phyloP scores from a whole-genome alignment of 2,797 vertebrate genomes.

The Poecilia velifera region DNA sequence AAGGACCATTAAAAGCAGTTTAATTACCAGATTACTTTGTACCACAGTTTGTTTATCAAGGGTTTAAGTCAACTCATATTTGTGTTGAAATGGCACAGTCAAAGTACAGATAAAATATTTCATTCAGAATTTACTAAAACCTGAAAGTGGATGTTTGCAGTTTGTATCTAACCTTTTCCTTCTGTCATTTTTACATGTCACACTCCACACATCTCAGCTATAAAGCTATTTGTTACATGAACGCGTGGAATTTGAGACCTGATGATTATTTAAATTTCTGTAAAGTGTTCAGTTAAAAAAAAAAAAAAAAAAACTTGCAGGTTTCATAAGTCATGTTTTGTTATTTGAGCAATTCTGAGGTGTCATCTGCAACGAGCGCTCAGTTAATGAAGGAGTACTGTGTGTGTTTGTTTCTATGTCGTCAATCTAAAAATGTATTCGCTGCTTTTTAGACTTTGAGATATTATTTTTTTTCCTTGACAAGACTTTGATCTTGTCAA shows the following conservation, averaged over 20 bases:
- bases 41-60: neutral
- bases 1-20: neutral
- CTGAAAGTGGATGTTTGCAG: neutral
- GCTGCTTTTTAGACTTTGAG: slow-evolving; percentile 29
- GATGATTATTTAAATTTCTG: slow-evolving; percentile 38
- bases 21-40: neutral
- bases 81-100: neutral
- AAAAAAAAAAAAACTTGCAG: slow-evolving; percentile 26
- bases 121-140: neutral
- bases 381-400: slow-evolving; percentile 38
- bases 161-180: neutral
- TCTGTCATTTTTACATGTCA: neutral
- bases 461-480: slow-evolving; percentile 38
- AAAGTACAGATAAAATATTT: neutral
- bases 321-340: slow-evolving; percentile 31
- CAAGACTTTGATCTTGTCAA: slow-evolving; percentile 59
- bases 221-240: slow-evolving; percentile 35
- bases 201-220: slow-evolving; percentile 13
- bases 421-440: slow-evolving; percentile 38
- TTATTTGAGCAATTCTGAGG: slow-evolving; percentile 45
- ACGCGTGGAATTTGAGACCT: slow-evolving; percentile 9
- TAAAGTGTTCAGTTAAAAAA: slow-evolving; percentile 23
- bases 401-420: slow-evolving; percentile 55
- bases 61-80: neutral
- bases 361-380: slow-evolving; percentile 59